phyloP scores from a whole-genome alignment of 2,113 vertebrate genomes.

The Tetrax tetrax region DNA sequence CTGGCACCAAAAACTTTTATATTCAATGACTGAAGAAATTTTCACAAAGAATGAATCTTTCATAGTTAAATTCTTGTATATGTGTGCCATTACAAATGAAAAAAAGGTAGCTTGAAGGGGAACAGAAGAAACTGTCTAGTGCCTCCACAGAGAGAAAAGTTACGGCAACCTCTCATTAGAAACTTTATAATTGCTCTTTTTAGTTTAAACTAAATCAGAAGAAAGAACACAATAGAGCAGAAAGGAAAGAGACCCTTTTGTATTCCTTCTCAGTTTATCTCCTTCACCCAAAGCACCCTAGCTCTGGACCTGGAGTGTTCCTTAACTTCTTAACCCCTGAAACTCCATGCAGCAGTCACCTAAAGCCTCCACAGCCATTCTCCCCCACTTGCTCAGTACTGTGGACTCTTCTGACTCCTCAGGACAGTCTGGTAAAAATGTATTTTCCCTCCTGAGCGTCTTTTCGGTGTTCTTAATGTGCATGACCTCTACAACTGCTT shows the following conservation, averaged over 20 bases:
- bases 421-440: background rate
- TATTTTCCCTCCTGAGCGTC: background rate
- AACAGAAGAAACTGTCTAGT: background rate
- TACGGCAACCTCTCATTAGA: background rate
- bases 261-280: background rate
- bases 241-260: background rate
- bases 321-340: background rate
- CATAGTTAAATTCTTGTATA: background rate
- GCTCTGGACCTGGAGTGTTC: background rate
- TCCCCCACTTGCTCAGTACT: fast-evolving
- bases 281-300: background rate
- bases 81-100: background rate
- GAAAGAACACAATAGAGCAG: background rate
- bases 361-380: background rate
- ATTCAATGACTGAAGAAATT: background rate
- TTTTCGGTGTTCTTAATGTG: background rate
- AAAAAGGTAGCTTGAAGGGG: background rate
- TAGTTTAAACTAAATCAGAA: background rate
- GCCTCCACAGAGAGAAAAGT: background rate
- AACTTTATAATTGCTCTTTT: background rate
- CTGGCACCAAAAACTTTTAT: background rate
- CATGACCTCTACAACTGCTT: background rate
- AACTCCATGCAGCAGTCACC: background rate
- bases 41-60: background rate
- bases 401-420: background rate